Percentiles rank a stretch among this genome's conserved stretches.
These are phyloP conservation scores for Archivesica marissinica DNA, from an alignment of 1,140 invertebrate genomes.

Conservation along the genomic window DNA sequence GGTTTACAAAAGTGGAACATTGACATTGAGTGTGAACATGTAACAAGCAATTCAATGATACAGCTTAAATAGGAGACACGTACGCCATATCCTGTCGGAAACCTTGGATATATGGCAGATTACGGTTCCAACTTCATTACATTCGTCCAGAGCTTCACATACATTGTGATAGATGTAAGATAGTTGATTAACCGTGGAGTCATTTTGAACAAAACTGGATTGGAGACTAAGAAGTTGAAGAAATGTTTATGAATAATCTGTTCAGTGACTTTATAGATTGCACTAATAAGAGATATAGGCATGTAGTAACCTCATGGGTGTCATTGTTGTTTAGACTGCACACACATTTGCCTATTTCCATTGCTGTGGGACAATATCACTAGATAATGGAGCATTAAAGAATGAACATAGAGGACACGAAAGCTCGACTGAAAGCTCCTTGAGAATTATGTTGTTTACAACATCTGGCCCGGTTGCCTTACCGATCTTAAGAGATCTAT, in stretches of 20 bases:
- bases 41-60: too few species aligned
- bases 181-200: conserved; percentile 36
- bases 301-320: conserved; percentile 7
- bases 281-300: conserved; percentile 47
- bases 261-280: conserved; percentile 37
- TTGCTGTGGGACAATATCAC: not conserved
- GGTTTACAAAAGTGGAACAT: too few species aligned
- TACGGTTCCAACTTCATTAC: not conserved
- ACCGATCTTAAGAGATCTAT: not conserved
- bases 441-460: conserved; percentile 39
- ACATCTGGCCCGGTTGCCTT: conserved; percentile 27
- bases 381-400: too few species aligned
- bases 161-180: not conserved
- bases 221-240: conserved; percentile 10
- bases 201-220: not conserved
- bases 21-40: too few species aligned
- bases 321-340: conserved; percentile 49
- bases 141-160: not conserved
- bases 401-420: not conserved
- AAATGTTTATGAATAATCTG: conserved; percentile 37
- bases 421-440: not conserved
- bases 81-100: conserved; percentile 18
- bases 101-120: not conserved
- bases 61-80: not conserved
- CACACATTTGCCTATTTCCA: conserved; percentile 56